Evolutionary conservation across 2,797 vertebrate species (phyloP), one percentile per base, ranked within the genome.

Genomic region (Loris lydekkerianus): DNA sequence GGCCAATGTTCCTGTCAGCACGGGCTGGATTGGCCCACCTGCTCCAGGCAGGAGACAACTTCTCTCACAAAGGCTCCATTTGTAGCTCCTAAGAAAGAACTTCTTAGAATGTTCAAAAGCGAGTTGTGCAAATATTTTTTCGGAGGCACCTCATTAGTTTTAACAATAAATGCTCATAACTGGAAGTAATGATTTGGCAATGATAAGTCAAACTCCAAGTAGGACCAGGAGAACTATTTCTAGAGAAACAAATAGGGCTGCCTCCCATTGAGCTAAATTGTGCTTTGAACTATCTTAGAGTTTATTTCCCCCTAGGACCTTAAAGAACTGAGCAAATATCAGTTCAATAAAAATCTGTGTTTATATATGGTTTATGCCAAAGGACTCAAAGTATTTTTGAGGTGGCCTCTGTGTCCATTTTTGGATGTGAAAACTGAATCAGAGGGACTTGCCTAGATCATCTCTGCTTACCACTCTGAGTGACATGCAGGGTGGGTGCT

Each of bases 101-200:
- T 69, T 91, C 83, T 96, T 61, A 73, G 88, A 83, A 86, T 86
- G 84, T 76, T 89, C 67, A 93, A 95, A 86, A 91, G 61, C 49
- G 89, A 94, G 92, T 84, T 91, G 78, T 84, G 34, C 96, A 97
- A 96, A 91, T 92, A 88, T 73, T 93, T 94, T 96, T 97, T 95
- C 69, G 25, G 91, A 95, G 70, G 81, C 21, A 91, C 53, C 63
- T 96, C 83, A 89, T 97, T 97, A 95, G 75, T 92, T 95, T 92
- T 61, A 67, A 93, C 83, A 96, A 86, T 77, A 92, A 92, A 96
- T 93, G 43, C 43, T 96, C 61, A 75, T 88, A 76, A 85, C 65
- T 78, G 61, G 83, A 96, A 89, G 67, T 83, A 96, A 89, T 87
- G 69, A 93, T 94, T 91, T 96, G 61, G 80, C 73, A 95, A 60